Percentiles rank a stretch among this genome's conserved stretches.
Conservation (phyloP, 92 coral and sea anemone genomes). For the Zoanthus solanderi region DNA sequence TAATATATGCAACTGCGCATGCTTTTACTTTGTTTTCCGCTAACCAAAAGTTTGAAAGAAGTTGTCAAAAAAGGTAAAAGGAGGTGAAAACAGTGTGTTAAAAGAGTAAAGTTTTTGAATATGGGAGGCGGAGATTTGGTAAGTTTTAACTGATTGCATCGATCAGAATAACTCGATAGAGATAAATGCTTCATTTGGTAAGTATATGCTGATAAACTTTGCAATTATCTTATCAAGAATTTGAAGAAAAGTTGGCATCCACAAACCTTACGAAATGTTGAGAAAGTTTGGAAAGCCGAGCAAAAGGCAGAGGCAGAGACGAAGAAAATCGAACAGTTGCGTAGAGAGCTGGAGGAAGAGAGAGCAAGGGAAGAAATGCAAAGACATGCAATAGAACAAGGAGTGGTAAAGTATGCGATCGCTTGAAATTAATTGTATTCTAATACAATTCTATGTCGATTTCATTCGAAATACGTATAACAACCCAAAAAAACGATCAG, state of each 20-base stretch:
- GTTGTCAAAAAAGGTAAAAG: background rate
- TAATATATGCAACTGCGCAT: background rate
- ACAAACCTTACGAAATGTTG: conserved; percentile 98
- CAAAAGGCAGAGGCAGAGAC: conserved; percentile 98
- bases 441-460: too few relatives aligned
- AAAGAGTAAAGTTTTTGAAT: conserved; percentile 16
- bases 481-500: too few relatives aligned
- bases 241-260: conserved; percentile 99
- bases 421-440: background rate
- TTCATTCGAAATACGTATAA: too few relatives aligned
- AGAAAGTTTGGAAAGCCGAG: conserved; percentile 99
- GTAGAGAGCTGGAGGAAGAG: conserved; percentile 92
- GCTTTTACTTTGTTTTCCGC: conserved; percentile 3
- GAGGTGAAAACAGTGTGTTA: too few relatives aligned
- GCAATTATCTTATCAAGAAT: conserved; percentile 71
- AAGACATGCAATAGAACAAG: conserved; percentile 96
- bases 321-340: conserved; percentile 96
- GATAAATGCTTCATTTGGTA: background rate
- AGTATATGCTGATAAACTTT: background rate
- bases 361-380: conserved; percentile 98
- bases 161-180: background rate
- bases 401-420: conserved; percentile 79
- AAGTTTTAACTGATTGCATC: conserved; percentile 40
- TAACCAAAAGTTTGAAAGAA: background rate
- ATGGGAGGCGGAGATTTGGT: conserved; percentile 99